These are phyloP conservation scores for Sycophila sp. DNA, from an alignment of 1,140 invertebrate genomes.

Conservation along the genomic window DNA sequence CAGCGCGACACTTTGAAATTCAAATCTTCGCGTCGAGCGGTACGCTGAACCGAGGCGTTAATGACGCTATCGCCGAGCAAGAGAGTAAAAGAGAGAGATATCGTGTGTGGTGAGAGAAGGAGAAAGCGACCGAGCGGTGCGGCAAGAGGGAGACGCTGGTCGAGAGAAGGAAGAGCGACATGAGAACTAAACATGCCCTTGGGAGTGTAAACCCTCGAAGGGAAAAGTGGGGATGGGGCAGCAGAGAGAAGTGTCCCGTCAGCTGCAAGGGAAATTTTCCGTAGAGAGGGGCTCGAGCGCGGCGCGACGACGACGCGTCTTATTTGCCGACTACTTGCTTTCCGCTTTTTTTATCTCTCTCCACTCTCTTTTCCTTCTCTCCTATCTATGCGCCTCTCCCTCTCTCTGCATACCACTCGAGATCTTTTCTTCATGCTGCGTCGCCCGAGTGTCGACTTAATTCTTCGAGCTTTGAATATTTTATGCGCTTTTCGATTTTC, in stretches of 20 bases:
- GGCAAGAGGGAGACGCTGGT: neutral
- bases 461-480: constrained; percentile 29
- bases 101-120: neutral
- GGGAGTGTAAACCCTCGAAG: neutral
- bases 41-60: neutral
- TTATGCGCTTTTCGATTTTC: constrained; percentile 32
- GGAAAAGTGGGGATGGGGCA: neutral
- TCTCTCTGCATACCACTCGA: neutral
- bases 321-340: constrained; percentile 26
- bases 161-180: neutral
- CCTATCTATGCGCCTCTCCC: neutral
- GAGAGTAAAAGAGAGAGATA: neutral
- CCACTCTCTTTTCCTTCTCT: too few species aligned
- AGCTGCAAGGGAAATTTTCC: constrained; percentile 22
- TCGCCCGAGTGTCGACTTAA: constrained; percentile 31
- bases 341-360: constrained; percentile 2
- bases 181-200: constrained; percentile 20
- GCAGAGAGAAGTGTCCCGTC: constrained; percentile 14
- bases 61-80: constrained; percentile 9
- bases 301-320: neutral
- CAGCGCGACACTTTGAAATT: constrained; percentile 12
- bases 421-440: neutral
- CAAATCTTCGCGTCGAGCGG: neutral
- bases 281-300: neutral
- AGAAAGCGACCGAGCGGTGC: neutral